Percentiles rank a stretch among this genome's conserved stretches.
phyloP scores from a whole-genome alignment of 2,888 invertebrate genomes.

The Sarcophaga variegata region DNA sequence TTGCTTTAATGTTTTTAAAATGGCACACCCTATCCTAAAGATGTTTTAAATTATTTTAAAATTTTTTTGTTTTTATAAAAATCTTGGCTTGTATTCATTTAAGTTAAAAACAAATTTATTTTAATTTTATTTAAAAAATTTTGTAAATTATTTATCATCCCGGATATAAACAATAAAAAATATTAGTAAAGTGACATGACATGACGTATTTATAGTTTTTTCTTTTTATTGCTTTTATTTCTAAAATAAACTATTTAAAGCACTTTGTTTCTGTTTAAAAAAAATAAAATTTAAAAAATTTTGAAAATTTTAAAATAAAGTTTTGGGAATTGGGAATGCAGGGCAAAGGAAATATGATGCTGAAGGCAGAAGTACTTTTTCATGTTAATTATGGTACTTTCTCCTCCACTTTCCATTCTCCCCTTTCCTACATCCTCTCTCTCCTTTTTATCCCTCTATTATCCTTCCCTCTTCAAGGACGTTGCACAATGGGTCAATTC shows the following conservation, averaged over 20 bases:
- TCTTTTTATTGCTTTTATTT: slow-evolving; percentile 18
- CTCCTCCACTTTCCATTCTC: no score
- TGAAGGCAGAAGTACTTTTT: no score
- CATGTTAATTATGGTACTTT: no score
- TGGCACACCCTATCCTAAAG: neutral
- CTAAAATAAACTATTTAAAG: slow-evolving; percentile 18
- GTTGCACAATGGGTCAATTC: no score
- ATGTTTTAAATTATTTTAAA: slow-evolving; percentile 1
- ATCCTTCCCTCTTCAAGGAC: no score
- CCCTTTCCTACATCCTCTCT: no score
- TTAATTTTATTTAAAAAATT: slow-evolving; percentile 31
- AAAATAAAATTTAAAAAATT: slow-evolving; percentile 1
- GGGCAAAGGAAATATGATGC: no score
- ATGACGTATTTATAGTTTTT: slow-evolving; percentile 32
- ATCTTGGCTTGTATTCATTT: slow-evolving; percentile 42
- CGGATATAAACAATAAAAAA: neutral
- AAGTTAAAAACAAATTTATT: slow-evolving; percentile 7
- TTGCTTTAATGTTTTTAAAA: slow-evolving; percentile 51
- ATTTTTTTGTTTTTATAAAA: neutral
- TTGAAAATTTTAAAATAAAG: neutral
- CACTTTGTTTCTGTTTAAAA: slow-evolving; percentile 18
- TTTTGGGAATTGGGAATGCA: neutral
- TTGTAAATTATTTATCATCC: slow-evolving; percentile 48
- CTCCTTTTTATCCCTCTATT: no score
- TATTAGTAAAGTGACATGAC: slow-evolving; percentile 54